phyloP scores from a whole-genome alignment of 2,888 invertebrate genomes.

The Drosophila melanosoma region DNA sequence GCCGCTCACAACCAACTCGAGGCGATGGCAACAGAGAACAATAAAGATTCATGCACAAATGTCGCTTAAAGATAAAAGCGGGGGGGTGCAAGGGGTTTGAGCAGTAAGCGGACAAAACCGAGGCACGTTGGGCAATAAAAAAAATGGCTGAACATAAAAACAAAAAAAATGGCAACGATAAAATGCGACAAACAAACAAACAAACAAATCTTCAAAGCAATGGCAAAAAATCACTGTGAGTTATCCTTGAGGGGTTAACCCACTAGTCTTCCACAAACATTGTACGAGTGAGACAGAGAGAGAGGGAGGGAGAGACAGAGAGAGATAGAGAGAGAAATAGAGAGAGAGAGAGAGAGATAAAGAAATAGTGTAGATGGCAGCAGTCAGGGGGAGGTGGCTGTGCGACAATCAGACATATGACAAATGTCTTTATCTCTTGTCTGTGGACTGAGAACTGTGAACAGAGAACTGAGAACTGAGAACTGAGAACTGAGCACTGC shows the following conservation, averaged over 20 bases:
- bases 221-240: conserved; percentile 58
- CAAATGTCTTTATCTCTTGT: conserved; percentile 63
- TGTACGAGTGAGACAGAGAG: conserved; percentile 2
- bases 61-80: conserved; percentile 62
- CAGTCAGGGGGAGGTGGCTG: not conserved
- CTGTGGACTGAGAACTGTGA: not conserved
- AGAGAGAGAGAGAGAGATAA: not conserved
- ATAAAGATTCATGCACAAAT: conserved; percentile 75
- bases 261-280: conserved; percentile 19
- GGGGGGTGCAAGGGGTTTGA: conserved; percentile 15
- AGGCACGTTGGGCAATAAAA: conserved; percentile 68
- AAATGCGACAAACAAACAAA: conserved; percentile 72
- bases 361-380: not conserved
- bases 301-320: not conserved
- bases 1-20: conserved; percentile 53
- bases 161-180: conserved; percentile 55
- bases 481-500: conserved; percentile 17
- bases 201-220: conserved; percentile 56
- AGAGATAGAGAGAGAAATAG: not conserved
- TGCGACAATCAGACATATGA: conserved; percentile 53
- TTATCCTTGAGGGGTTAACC: conserved; percentile 59
- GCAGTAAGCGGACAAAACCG: conserved; percentile 12
- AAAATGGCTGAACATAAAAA: conserved; percentile 72
- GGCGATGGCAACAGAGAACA: conserved; percentile 64
- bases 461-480: not conserved